These are phyloP conservation scores for Psephotus haematonotus DNA, from an alignment of 2,113 vertebrate species.

Conservation along the genomic window DNA sequence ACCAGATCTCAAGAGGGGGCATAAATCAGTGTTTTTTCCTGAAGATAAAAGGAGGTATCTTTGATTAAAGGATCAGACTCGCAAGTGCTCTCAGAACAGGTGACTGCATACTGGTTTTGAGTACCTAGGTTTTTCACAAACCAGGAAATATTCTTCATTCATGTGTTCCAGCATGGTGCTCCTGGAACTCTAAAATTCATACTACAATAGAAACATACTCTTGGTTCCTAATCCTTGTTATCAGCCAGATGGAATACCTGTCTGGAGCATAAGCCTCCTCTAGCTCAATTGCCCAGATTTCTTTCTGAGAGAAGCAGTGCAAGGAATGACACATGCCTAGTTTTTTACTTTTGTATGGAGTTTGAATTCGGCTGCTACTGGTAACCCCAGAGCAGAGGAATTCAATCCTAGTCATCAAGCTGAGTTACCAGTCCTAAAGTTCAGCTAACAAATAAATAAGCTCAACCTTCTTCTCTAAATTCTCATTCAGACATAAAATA, in stretches of 20 bases:
- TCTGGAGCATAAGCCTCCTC: not conserved
- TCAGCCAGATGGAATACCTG: not conserved
- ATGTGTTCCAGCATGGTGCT: not conserved
- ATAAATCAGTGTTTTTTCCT: not conserved
- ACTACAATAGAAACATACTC: not conserved
- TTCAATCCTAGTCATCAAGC: not conserved
- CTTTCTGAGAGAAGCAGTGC: not conserved
- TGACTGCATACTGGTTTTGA: not conserved
- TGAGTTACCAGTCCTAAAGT: not conserved
- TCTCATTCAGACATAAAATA: not conserved
- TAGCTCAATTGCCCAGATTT: not conserved
- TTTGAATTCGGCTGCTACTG: not conserved
- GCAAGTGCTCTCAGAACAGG: not conserved
- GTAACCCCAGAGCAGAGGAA: not conserved
- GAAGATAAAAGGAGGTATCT: not conserved
- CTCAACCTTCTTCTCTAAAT: not conserved
- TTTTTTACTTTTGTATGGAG: not conserved
- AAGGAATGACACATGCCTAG: not conserved
- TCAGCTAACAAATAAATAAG: not conserved
- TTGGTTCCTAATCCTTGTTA: not conserved
- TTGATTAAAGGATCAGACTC: not conserved
- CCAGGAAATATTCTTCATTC: not conserved
- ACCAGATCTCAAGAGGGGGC: not conserved
- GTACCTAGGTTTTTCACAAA: not conserved
- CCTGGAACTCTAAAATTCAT: not conserved